Conservation (phyloP, 53 echinoderm and acorn worm genomes). For the Echinometra lucunter region DNA sequence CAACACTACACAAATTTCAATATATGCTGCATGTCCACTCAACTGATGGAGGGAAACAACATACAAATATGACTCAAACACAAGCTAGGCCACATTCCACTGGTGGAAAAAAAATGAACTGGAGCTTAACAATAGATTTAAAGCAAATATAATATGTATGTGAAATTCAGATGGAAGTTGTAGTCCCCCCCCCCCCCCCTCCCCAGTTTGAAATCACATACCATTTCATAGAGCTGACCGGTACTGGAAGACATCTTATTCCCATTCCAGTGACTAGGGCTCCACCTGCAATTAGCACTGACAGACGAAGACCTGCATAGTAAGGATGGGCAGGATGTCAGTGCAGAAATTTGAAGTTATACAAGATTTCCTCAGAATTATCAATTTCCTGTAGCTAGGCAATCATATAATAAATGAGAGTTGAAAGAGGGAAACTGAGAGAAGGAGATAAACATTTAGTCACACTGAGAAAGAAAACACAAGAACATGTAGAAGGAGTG, state of each 20-base stretch:
- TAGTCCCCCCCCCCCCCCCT: no score
- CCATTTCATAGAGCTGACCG: slow-evolving; percentile 66
- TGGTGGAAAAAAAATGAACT: no score
- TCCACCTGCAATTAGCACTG: slow-evolving; percentile 56
- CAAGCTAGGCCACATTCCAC: no score
- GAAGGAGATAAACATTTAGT: background rate
- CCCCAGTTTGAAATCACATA: background rate
- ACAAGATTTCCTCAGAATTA: background rate
- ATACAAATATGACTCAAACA: no score
- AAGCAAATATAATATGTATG: background rate
- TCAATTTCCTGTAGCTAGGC: background rate
- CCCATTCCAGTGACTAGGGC: slow-evolving; percentile 57
- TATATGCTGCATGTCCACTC: no score
- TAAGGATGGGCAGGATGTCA: background rate
- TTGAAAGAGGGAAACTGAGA: background rate
- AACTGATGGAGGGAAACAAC: no score
- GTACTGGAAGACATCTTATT: slow-evolving; percentile 75
- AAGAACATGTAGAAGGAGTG: background rate
- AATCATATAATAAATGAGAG: background rate
- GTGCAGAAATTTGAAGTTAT: background rate
- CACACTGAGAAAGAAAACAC: background rate
- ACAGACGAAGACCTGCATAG: slow-evolving; percentile 69
- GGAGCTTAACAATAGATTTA: no score
- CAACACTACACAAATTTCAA: no score
- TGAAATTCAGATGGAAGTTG: background rate